Base-by-base conservation (phyloP, 2,888 invertebrate species). In the Selenia dentaria region DNA sequence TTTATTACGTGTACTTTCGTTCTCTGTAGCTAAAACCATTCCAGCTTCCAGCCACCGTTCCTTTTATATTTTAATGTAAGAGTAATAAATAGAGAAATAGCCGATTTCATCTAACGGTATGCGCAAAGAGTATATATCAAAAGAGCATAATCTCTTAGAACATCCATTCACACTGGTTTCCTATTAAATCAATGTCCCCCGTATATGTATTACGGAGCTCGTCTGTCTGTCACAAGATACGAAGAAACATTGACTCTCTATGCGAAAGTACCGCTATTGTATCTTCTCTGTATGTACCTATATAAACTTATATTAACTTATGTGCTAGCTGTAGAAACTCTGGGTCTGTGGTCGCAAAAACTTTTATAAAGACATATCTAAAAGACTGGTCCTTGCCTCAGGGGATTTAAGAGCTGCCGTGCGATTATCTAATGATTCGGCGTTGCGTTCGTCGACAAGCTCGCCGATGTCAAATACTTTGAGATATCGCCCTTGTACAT, bases 141-240 rank as follows among this genome's bases (percentile, higher is more conserved):
- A 73, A 63, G 61, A 67, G 64, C 61, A 65, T 70, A 71, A 47
- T 67, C 70, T 63, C 52, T 54, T 51, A 28, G 57, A 44, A 59
- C 64, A 73, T 73, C 70, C 69, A 80, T 79, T 79, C 79, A 71
- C 77, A 65, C 73, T 57, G 67, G 59, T 57, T 59, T 53, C 56
- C 57, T 68, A 69, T 69, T 85, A 85, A 83, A 85, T 85, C 85
- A 85, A 74, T 68, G 82, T 85, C 81, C 61, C 54, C 81, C 81
- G 63, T 80, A 79, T 79, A 80, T 70, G 80, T 69, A 70, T 67
- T 67, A 59, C 60, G 34, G 60, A 47, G 59, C 46, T 57, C 56
- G 62, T 62, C 62, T 59, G 74, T 73, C 75, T 74, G 74, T 77
- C 77, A 68, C 65, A 51, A 35, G 64, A 62, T 65, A 73, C 69